These are phyloP conservation scores for Drosophila macrospina DNA, from an alignment of 2,888 invertebrate species.

Conservation along the genomic window DNA sequence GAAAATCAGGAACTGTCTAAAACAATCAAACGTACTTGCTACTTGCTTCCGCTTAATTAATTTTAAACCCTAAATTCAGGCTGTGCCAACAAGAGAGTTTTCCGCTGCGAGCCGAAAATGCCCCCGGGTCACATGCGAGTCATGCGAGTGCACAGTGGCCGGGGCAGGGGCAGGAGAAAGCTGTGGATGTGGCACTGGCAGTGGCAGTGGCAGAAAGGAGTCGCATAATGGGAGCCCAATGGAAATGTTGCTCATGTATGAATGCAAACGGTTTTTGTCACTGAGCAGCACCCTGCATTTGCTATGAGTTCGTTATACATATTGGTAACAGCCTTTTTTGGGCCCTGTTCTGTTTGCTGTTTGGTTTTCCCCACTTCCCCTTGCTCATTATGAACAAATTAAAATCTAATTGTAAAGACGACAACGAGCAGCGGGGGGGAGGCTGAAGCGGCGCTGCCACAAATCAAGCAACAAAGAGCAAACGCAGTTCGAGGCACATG, in stretches of 20 bases:
- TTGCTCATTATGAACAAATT: constrained; percentile 67
- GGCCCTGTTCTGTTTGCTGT: constrained; percentile 32
- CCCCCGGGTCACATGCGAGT: constrained; percentile 59
- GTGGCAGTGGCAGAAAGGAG: not conserved
- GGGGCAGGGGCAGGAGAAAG: not conserved
- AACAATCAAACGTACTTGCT: constrained; percentile 76
- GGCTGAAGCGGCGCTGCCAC: constrained; percentile 31
- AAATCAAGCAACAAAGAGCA: constrained; percentile 66
- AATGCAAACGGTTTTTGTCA: constrained; percentile 52
- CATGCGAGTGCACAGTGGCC: constrained; percentile 26
- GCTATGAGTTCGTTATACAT: constrained; percentile 6
- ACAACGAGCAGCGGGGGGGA: constrained; percentile 8
- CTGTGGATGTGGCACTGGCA: not conserved
- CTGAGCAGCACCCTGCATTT: constrained; percentile 13
- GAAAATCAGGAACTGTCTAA: constrained; percentile 69
- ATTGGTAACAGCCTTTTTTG: constrained; percentile 32
- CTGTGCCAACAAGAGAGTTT: constrained; percentile 64
- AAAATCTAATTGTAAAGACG: constrained; percentile 68
- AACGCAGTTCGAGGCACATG: constrained; percentile 19
- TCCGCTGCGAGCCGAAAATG: constrained; percentile 65
- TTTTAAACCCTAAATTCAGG: constrained; percentile 75
- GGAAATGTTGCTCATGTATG: constrained; percentile 26
- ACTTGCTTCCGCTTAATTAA: constrained; percentile 78
- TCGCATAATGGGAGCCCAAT: constrained; percentile 9
- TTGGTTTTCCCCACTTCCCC: constrained; percentile 39